Base-by-base conservation (phyloP, 2,888 invertebrate species). In the Caenorhabditis sinica region DNA sequence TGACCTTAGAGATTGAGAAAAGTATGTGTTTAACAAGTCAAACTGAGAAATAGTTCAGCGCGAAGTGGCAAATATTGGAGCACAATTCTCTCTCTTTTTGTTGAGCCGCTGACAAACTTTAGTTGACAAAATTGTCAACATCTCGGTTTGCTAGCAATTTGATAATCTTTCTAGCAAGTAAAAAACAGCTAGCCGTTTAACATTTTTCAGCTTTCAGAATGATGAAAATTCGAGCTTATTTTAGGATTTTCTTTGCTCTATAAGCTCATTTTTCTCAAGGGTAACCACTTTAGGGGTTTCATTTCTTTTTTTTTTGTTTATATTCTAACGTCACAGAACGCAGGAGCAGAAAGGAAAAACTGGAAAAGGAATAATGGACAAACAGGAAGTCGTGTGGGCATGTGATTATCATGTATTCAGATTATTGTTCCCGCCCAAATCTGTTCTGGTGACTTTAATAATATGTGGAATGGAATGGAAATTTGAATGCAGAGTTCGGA, bases 31-130 rank as follows among this genome's bases (percentile, higher is more conserved):
- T 45, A 28, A 45, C 65, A 65, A 65, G 45, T 45, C 23, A 33
- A 51, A 66, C 66, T 17, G 36, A 53, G 33, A 45, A 63, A 53
- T n/a, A 53, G 53, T 33, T 68, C 33, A 45, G 65, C 63, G 79
- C 63, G 56, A 79, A 79, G 56, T 79, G 71, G 65, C 71, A 79
- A 79, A 79, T 79, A 79, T 79, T 79, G 58, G 71, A 20, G 45
- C 25, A 17, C 40, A 25, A 20, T 58, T 25, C 17, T 56, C 25
- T 11, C 30, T 68, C 15, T 69, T 58, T 71, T 28, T 8, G 15
- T 36, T 25, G n/a, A 43, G 28, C 40, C 40, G 53, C 40, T 30
- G 56, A 56, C 56, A 56, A 25, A 51, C 51, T 51, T n/a, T 11
- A 25, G 28, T 56, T 49, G 58, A 60, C 60, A 72, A 56, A 40